Evolutionary conservation across 2,888 invertebrate genomes (phyloP).

Genomic region (Drosophila helvetica): DNA sequence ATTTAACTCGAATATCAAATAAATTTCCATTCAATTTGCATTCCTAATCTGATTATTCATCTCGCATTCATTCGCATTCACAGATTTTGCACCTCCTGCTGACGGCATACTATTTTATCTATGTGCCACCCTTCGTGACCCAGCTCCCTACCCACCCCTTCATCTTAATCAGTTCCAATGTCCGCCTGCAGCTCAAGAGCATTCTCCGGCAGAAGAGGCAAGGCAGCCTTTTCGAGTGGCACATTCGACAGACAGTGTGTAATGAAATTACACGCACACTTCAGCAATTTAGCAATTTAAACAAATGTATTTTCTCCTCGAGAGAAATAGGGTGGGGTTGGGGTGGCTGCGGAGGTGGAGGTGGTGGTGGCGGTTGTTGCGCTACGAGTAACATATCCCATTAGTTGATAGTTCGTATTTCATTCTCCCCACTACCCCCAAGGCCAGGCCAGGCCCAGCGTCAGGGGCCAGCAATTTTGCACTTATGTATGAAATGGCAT

Average conservation of each 20-base stretch:
- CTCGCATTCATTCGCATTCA: slow-evolving; percentile 1
- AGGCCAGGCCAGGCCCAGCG: slow-evolving; percentile 6
- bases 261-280: slow-evolving; percentile 75
- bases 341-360: neutral
- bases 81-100: slow-evolving; percentile 1
- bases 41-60: neutral
- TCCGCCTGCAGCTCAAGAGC: slow-evolving; percentile 35
- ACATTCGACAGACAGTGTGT: slow-evolving; percentile 53
- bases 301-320: slow-evolving; percentile 19
- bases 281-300: slow-evolving; percentile 72
- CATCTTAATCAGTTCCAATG: slow-evolving; percentile 35
- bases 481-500: slow-evolving; percentile 49
- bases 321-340: neutral
- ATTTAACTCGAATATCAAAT: neutral
- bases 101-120: neutral
- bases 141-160: neutral
- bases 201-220: slow-evolving; percentile 18
- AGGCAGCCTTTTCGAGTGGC: slow-evolving; percentile 17
- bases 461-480: slow-evolving; percentile 70
- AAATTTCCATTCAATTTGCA: slow-evolving; percentile 1
- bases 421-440: slow-evolving; percentile 10
- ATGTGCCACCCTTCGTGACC: neutral
- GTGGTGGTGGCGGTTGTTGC: neutral
- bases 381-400: slow-evolving; percentile 41
- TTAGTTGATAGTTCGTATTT: slow-evolving; percentile 61